These are phyloP conservation scores for Lypha dubia DNA, from an alignment of 2,888 invertebrate genomes.

Conservation along the genomic window DNA sequence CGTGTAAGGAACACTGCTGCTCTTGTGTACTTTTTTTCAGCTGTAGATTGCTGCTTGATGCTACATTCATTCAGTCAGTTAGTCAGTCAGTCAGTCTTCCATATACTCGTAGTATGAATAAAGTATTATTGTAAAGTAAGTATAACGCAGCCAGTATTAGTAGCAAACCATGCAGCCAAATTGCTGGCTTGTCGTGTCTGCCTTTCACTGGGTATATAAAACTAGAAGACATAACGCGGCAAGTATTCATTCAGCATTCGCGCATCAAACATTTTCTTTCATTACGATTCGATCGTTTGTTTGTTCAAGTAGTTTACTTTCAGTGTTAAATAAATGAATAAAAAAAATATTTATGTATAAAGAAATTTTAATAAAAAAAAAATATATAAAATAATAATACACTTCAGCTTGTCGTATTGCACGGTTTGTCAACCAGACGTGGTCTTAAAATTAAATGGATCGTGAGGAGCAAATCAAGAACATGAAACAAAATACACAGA, in stretches of 20 bases:
- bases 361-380: conserved; percentile 34
- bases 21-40: conserved; percentile 20
- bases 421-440: conserved; percentile 65
- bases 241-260: conserved; percentile 83
- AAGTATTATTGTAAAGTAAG: conserved; percentile 45
- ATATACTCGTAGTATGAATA: conserved; percentile 9
- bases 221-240: conserved; percentile 83
- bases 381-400: conserved; percentile 22
- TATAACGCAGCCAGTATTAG: conserved; percentile 55
- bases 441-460: conserved; percentile 69
- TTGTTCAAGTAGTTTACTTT: conserved; percentile 55
- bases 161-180: conserved; percentile 57
- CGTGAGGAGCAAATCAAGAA: conserved; percentile 68
- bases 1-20: conserved; percentile 57
- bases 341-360: conserved; percentile 44
- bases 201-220: conserved; percentile 84
- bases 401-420: conserved; percentile 52
- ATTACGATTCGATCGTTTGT: conserved; percentile 60
- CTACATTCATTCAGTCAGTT: conserved; percentile 31
- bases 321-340: conserved; percentile 50
- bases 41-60: conserved; percentile 40
- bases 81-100: conserved; percentile 30
- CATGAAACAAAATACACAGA: conserved; percentile 52
- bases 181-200: conserved; percentile 74
- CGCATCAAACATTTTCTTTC: conserved; percentile 82